A percentile compares a stretch with the other conserved stretches of the same genome.
These are phyloP conservation scores for Orycteropus afer DNA, from an alignment of 2,113 vertebrate genomes.

Conservation along the genomic window DNA sequence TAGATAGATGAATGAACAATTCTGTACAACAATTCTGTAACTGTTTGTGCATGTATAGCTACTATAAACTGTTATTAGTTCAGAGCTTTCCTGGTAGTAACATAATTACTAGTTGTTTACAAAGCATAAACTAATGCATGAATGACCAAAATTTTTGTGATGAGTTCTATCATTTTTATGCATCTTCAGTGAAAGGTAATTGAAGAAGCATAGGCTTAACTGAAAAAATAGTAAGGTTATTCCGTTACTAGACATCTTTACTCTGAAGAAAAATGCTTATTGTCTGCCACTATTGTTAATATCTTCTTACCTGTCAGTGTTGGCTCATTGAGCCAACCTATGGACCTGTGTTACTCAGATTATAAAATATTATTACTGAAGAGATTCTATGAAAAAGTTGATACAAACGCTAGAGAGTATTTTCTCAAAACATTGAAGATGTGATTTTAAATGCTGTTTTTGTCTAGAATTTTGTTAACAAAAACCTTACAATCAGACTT, in stretches of 20 bases:
- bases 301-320: neutral
- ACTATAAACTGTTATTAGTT: neutral
- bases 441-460: neutral
- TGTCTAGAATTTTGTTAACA: neutral
- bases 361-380: neutral
- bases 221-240: neutral
- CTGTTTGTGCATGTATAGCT: neutral
- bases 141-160: neutral
- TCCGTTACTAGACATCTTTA: neutral
- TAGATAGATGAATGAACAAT: neutral
- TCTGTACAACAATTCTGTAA: neutral
- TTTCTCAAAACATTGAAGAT: neutral
- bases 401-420: neutral
- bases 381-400: neutral
- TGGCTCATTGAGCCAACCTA: slow-evolving; percentile 36
- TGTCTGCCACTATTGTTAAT: neutral
- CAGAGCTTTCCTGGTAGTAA: neutral
- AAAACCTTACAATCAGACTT: neutral
- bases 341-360: neutral
- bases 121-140: neutral
- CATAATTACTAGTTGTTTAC: neutral
- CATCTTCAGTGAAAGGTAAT: neutral
- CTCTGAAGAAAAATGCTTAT: neutral
- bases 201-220: neutral
- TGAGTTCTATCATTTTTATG: neutral